Evolutionary conservation across 2,113 vertebrate species (phyloP).

Genomic region (Cepphus grylle): DNA sequence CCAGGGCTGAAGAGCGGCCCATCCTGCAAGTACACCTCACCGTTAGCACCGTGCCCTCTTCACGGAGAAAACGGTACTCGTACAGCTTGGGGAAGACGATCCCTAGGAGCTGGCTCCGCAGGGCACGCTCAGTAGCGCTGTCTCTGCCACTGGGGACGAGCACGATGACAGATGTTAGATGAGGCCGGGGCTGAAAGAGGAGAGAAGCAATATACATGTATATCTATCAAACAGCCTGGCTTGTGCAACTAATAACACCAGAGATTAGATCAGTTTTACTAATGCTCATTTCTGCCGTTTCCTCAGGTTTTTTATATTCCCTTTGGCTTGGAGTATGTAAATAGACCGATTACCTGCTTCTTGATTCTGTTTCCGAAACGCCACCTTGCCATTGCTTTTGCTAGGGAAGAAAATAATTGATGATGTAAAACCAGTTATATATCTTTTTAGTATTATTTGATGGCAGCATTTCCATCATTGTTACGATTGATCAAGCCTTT

Average conservation of each 20-base stretch:
- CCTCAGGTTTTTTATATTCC: not conserved
- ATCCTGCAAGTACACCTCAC: not conserved
- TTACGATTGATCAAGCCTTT: slow-evolving; percentile 28
- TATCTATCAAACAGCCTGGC: slow-evolving; percentile 30
- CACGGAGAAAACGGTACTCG: not conserved
- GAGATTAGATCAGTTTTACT: slow-evolving; percentile 53
- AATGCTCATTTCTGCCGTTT: slow-evolving; percentile 5
- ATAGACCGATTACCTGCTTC: slow-evolving; percentile 38
- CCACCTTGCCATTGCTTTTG: not conserved
- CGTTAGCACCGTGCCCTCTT: accelerated
- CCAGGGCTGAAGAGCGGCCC: not conserved
- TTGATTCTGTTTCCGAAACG: not conserved
- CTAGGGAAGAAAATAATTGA: not conserved
- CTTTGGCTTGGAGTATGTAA: slow-evolving; percentile 33
- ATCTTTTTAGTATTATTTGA: slow-evolving; percentile 47
- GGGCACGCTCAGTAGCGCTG: not conserved
- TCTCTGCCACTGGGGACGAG: not conserved
- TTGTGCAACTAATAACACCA: slow-evolving; percentile 29
- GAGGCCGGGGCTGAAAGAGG: not conserved
- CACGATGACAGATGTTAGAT: not conserved
- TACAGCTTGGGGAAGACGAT: not conserved
- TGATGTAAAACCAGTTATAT: not conserved
- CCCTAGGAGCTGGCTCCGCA: not conserved
- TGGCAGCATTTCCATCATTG: slow-evolving; percentile 42
- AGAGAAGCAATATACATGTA: slow-evolving; percentile 45